Evolutionary conservation across 2,113 vertebrate genomes (phyloP).

Genomic region (Misgurnus anguillicaudatus): DNA sequence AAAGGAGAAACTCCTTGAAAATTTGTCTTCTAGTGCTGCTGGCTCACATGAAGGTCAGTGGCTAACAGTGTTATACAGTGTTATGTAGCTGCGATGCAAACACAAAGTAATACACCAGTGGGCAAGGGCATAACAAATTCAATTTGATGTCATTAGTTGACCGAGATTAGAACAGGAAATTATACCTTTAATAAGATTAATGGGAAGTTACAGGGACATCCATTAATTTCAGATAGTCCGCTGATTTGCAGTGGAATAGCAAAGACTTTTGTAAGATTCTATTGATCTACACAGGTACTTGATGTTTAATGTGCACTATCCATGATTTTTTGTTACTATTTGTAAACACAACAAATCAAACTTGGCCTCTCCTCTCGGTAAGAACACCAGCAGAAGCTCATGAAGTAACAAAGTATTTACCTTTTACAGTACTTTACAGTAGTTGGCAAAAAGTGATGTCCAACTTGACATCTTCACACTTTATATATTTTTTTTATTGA

Average conservation of each 20-base stretch:
- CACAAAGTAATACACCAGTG: conserved; percentile 38
- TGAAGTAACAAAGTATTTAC: no score
- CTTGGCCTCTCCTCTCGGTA: no score
- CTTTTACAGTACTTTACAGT: no score
- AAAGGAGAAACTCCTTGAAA: conserved; percentile 50
- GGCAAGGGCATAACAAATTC: conserved; percentile 46
- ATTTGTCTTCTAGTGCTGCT: conserved; percentile 42
- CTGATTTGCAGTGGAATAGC: conserved; percentile 27
- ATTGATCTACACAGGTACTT: background rate
- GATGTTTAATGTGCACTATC: no score
- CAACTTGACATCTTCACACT: no score
- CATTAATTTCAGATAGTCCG: conserved; percentile 43
- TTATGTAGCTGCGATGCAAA: background rate
- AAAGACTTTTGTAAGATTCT: background rate
- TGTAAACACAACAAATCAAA: no score
- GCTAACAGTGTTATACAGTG: conserved; percentile 22
- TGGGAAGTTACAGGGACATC: conserved; percentile 40
- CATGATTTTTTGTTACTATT: no score
- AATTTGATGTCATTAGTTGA: conserved; percentile 41
- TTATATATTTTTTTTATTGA: no score
- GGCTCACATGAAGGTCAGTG: conserved; percentile 52
- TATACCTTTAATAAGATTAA: conserved; percentile 46
- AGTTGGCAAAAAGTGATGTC: no score
- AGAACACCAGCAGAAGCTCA: no score
- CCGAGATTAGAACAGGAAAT: conserved; percentile 40